Evolutionary conservation across 2,888 invertebrate species (phyloP), one percentile per base, ranked within the genome.

Genomic region (Habrosyne pyritoides): DNA sequence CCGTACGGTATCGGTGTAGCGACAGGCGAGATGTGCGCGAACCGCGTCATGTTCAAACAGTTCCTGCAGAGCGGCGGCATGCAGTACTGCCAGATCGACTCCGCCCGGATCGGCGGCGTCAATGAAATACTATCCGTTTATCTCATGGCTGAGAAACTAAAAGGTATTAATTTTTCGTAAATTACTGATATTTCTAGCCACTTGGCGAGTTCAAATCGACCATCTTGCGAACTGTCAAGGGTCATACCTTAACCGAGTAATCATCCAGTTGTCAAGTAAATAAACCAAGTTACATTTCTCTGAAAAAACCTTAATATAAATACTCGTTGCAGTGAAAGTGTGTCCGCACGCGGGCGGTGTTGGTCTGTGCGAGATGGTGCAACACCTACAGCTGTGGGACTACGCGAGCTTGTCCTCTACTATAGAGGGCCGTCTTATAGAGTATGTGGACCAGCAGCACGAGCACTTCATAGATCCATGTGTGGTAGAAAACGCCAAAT

Each of bases 301-400:
- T n/a, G n/a, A n/a, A n/a, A n/a, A n/a, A n/a, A n/a, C n/a, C n/a
- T n/a, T n/a, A n/a, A n/a, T n/a, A n/a, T n/a, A 30, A 33, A 33
- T n/a, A 1, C 4, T n/a, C 47, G 21, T 83, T 89, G 21, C 83
- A 98, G 98, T 98, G 14, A 97, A 97, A 75, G 97, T 98, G 1
- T 98, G 98, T 80, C 98, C 98, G 0, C 98, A 98, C 89, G 98
- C 98, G 58, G 98, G 98, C n/a, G 98, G 98, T 7, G 96, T 98
- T 10, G 98, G 98, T 2, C 93, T 98, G 2, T 98, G 98, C 77
- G 98, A 98, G 91, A 96, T 98, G 95, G 97, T 98, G 1, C 98
- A 98, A 72, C 98, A 98, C 87, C 91, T 98, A 48, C 97, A 98
- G 85, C 95, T 96, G 89, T 98, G 97, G 96, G 98, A 98, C 86